These are phyloP conservation scores for Frankliniella fusca DNA, from an alignment of 2,888 invertebrate genomes.

Conservation along the genomic window DNA sequence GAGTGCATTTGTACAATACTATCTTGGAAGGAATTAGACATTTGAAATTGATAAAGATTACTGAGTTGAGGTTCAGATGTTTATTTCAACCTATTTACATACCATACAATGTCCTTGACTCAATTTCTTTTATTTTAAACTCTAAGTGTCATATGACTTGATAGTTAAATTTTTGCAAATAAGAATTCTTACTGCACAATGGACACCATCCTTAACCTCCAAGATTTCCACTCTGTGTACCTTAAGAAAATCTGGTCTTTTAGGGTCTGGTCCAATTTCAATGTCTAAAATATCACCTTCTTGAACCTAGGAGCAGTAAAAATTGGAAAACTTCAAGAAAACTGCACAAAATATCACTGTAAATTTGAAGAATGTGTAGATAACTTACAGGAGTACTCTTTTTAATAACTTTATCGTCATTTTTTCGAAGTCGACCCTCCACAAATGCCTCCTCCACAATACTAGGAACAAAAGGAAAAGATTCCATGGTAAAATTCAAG, in stretches of 20 bases:
- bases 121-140: neutral
- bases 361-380: too few species aligned
- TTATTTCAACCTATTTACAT: too few species aligned
- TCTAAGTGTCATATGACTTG: neutral
- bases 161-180: neutral
- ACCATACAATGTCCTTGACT: too few species aligned
- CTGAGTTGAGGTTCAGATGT: too few species aligned
- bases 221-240: neutral
- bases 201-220: neutral
- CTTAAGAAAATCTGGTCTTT: neutral
- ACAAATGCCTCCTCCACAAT: too few species aligned
- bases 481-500: too few species aligned
- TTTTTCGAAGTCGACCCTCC: too few species aligned
- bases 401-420: too few species aligned
- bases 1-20: neutral
- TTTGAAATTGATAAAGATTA: neutral
- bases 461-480: too few species aligned
- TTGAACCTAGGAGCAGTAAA: neutral
- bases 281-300: neutral
- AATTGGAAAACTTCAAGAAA: neutral
- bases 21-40: neutral
- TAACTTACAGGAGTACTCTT: too few species aligned
- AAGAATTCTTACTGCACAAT: neutral
- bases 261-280: neutral
- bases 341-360: too few species aligned